Evolutionary conservation across 2,888 invertebrate species (phyloP).

Genomic region (Caenorhabditis panamensis): DNA sequence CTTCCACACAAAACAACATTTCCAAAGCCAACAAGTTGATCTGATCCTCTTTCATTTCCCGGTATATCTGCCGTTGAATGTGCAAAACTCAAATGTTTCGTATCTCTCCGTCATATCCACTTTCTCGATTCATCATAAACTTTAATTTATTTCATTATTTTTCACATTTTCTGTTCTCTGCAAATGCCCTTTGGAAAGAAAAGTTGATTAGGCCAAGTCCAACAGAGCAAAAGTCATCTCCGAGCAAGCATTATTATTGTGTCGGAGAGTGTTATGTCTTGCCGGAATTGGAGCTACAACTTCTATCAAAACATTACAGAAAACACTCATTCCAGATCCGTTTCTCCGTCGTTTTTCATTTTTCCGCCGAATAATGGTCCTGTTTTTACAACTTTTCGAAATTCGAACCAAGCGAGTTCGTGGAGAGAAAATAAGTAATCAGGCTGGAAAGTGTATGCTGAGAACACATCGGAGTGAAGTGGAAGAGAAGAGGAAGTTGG

Average conservation of each 20-base stretch:
- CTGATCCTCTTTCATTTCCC: conserved; percentile 9
- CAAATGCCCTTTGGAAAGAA: not conserved
- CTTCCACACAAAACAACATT: conserved; percentile 7
- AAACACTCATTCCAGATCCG: conserved; percentile 9
- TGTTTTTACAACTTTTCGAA: conserved; percentile 1
- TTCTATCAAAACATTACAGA: conserved; percentile 1
- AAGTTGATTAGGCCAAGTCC: not conserved
- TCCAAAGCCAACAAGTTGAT: conserved; percentile 47
- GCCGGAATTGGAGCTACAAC: not conserved
- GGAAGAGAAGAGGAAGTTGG: not conserved
- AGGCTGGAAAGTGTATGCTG: not conserved
- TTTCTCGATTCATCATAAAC: conserved; percentile 7
- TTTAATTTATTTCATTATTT: conserved; percentile 22
- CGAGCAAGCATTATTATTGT: not conserved
- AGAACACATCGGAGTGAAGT: not conserved
- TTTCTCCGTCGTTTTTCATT: not conserved
- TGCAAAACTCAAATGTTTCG: conserved; percentile 1
- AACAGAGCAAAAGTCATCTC: conserved; percentile 16
- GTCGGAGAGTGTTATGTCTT: conserved; percentile 1
- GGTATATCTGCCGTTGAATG: conserved; percentile 12
- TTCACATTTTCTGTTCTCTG: not conserved
- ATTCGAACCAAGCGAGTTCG: too few species aligned
- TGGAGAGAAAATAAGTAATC: not conserved
- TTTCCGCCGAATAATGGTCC: conserved; percentile 7
- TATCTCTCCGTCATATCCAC: conserved; percentile 17